Base-by-base conservation (phyloP, 2,888 invertebrate species). In the Galerucella calmariensis region DNA sequence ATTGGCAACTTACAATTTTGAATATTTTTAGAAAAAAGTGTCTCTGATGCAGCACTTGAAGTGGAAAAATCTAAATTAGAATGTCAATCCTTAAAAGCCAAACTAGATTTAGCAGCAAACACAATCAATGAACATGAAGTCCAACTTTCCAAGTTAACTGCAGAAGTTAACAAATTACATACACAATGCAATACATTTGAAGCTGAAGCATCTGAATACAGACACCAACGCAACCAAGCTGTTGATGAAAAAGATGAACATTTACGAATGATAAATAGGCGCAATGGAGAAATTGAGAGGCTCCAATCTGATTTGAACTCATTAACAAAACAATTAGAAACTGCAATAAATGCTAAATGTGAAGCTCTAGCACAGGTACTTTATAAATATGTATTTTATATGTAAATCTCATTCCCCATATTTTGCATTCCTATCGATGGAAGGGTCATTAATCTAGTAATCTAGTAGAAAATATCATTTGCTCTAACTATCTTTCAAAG, bases 261-360 rank as follows among this genome's bases (percentile, higher is more conserved):
- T 67, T 90, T 92, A 20, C 90, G 92, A 80, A 92, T 94, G 85
- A 87, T 94, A 27, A 92, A 94, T 83, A 89, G 94, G 35, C 90
- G 94, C 69, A 91, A 93, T 84, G 88, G 90, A 0, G 95, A 96
- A 89, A 87, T 95, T 58, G 94, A 94, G 84, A 90, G 93, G 69
- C 86, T 95, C 74, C 92, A 92, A 81, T 89, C 91, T 4, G 95
- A 94, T 85, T 88, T 95, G 77, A 88, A 90, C 63, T 88, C 91
- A 2, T 88, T 95, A 69, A 91, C 93, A n/a, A 90, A 91, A 80
- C 95, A 96, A 86, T 86, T 97, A 51, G 91, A 93, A 80, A 86
- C 90, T 67, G 94, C 96, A 27, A 92, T 95, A 76, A 91, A 92
- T 81, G 91, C 94, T 2, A 97, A 96, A 88, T 95, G 95, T 88